Evolutionary conservation across 1,140 invertebrate genomes (phyloP).

Genomic region (Atta texana): DNA sequence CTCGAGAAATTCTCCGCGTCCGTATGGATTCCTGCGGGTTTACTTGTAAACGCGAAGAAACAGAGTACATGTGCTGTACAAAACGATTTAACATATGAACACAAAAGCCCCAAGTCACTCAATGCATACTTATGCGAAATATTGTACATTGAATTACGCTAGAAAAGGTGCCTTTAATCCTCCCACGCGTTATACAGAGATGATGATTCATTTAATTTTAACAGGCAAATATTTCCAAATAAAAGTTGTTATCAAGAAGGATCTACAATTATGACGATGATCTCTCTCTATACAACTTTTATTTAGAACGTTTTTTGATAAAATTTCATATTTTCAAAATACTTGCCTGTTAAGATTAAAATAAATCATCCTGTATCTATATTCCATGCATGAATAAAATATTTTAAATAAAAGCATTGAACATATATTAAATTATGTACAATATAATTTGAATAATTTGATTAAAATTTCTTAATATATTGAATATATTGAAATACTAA

Average conservation of each 20-base stretch:
- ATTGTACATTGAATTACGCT: slow-evolving; percentile 63
- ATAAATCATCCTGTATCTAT: too few species aligned
- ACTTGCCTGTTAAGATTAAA: too few species aligned
- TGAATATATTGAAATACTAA: not conserved
- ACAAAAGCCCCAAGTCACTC: slow-evolving; percentile 58
- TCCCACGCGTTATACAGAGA: slow-evolving; percentile 20
- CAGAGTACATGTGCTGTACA: slow-evolving; percentile 32
- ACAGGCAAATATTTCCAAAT: too few species aligned
- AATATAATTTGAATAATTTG: not conserved
- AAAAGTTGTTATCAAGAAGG: too few species aligned
- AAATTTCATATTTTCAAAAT: too few species aligned
- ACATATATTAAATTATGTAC: not conserved
- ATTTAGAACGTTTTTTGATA: too few species aligned
- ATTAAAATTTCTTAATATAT: not conserved
- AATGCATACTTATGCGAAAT: slow-evolving; percentile 57
- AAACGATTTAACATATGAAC: slow-evolving; percentile 60
- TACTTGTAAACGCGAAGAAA: slow-evolving; percentile 37
- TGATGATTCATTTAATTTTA: too few species aligned
- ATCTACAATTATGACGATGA: too few species aligned
- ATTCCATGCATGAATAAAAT: not conserved
- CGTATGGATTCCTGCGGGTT: slow-evolving; percentile 20
- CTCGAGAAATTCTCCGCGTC: slow-evolving; percentile 22
- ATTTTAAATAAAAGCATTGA: not conserved
- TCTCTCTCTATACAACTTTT: too few species aligned
- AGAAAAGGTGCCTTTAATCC: slow-evolving; percentile 59